Base-by-base conservation (phyloP, 1,140 invertebrate species). In the Polypedilum vanderplanki region DNA sequence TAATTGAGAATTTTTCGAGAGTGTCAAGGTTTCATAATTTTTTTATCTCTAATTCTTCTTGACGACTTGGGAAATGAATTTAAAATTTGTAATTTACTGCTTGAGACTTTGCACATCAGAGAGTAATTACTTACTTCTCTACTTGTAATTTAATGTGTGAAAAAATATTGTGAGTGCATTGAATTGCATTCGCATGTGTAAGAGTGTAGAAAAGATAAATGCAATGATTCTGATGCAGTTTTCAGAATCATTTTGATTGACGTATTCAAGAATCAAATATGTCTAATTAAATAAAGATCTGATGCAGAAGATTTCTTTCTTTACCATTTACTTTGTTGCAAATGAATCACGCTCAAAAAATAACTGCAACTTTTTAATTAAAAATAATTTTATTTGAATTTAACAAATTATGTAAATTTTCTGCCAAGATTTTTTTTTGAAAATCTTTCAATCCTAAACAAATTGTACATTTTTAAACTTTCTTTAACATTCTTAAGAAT, bases 241-340 rank as follows among this genome's bases (percentile, higher is more conserved):
- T 20, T 22, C 20, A 20, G n/a, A n/a, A 70, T 70, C 7, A 70
- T 70, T 70, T 70, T 70, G 65, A 70, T 70, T 70, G 65, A 70
- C 65, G 64, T 15, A n/a, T 15, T 57, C 46, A 57, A 57, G 12
- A 57, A 57, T 57, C 46, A 57, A 57, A 57, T 12, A 57, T 15
- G 12, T 57, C 46, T 57, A 57, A 57, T 57, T 57, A 57, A 57
- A n/a, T 57, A 57, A 57, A 15, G 46, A 57, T 57, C 46, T 57
- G 46, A 57, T 57, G 46, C 46, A 57, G 46, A 57, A 57, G 46
- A 57, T 57, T 57, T 57, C n/a, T 12, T 15, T 57, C 4, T 15
- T 57, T n/a, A 12, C 46, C 0, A 57, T 9, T 57, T 8, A 57
- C 46, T 57, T n/a, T 57, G 46, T 57, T 57, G 46, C 46, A n/a